A percentile compares a stretch with the other conserved stretches of the same genome.
phyloP scores from a whole-genome alignment of 2,797 vertebrate genomes.

The Tamandua tetradactyla region DNA sequence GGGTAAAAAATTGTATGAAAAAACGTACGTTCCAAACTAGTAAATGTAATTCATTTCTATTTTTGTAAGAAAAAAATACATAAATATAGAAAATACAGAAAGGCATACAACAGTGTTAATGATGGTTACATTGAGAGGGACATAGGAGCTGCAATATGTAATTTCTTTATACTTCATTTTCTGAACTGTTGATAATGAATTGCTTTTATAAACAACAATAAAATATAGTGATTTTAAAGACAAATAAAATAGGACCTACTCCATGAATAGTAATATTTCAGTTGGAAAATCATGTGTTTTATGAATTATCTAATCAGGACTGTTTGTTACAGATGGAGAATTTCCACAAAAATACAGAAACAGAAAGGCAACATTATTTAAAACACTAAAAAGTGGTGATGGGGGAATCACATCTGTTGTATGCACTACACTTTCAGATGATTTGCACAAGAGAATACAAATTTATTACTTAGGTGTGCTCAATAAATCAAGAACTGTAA shows the following conservation, averaged over 20 bases:
- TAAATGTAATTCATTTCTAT: slow-evolving; percentile 26
- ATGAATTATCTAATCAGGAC: slow-evolving; percentile 32
- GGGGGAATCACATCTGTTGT: background rate
- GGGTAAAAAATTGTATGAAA: slow-evolving; percentile 17
- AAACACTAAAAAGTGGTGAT: slow-evolving; percentile 42
- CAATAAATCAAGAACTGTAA: slow-evolving; percentile 9
- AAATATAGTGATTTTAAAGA: background rate
- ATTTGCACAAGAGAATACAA: slow-evolving; percentile 21
- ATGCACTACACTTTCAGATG: slow-evolving; percentile 23
- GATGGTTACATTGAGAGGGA: background rate
- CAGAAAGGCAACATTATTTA: slow-evolving; percentile 30
- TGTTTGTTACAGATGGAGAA: background rate
- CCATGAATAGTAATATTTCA: slow-evolving; percentile 13
- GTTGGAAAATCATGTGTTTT: slow-evolving; percentile 16
- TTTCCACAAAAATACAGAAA: slow-evolving; percentile 40
- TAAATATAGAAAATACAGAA: background rate
- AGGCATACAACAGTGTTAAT: background rate
- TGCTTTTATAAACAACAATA: slow-evolving; percentile 40
- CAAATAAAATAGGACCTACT: background rate
- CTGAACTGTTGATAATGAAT: slow-evolving; percentile 14
- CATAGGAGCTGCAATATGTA: background rate
- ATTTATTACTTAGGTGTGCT: slow-evolving; percentile 22
- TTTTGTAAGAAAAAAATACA: slow-evolving; percentile 29
- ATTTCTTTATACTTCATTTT: slow-evolving; percentile 31
- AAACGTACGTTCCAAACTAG: background rate